Evolutionary conservation across 2,888 invertebrate genomes (phyloP).

Genomic region (Ochropacha duplaris): DNA sequence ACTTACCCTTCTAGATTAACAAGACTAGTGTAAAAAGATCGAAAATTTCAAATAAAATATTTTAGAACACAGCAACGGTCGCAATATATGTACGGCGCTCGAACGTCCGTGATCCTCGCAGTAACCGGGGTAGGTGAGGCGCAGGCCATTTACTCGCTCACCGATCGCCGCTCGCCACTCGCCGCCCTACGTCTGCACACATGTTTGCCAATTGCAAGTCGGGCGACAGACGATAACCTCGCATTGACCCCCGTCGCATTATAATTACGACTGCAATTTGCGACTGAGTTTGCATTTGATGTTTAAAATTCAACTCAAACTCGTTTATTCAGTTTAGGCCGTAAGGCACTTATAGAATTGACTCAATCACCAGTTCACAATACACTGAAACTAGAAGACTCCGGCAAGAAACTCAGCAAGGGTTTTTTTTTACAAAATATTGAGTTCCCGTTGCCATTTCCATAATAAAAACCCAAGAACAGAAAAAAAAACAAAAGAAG

Average conservation of each 20-base stretch:
- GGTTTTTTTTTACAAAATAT: too few relatives aligned
- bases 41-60: constrained; percentile 1
- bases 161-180: constrained; percentile 10
- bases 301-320: too few relatives aligned
- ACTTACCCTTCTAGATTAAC: too few relatives aligned
- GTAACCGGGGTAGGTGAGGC: neutral
- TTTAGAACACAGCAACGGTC: constrained; percentile 2
- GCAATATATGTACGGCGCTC: constrained; percentile 16
- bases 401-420: too few relatives aligned
- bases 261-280: constrained; percentile 26
- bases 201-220: constrained; percentile 23
- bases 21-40: too few relatives aligned
- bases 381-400: too few relatives aligned
- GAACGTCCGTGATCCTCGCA: constrained; percentile 5
- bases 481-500: too few relatives aligned
- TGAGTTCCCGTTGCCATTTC: neutral
- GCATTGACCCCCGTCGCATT: constrained; percentile 19
- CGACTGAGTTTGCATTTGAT: neutral
- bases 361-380: too few relatives aligned
- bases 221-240: constrained; percentile 24
- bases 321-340: too few relatives aligned
- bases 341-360: too few relatives aligned
- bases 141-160: constrained; percentile 14
- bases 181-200: constrained; percentile 30
- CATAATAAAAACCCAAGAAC: neutral